Conservation (phyloP, 2,888 invertebrate species). For the Heliconius ethilla region DNA sequence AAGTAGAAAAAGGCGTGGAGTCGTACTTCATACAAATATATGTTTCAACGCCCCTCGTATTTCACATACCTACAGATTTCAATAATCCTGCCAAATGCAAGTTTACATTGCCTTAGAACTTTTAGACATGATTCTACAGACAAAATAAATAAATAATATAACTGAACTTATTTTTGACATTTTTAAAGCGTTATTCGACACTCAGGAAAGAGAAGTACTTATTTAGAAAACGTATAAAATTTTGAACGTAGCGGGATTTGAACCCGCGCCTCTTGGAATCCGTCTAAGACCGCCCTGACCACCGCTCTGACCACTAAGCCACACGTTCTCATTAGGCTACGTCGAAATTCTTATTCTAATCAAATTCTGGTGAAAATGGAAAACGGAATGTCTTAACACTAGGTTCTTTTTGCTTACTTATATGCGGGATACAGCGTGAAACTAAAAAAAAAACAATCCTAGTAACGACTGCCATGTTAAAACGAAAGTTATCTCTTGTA, state of each 20-base stretch:
- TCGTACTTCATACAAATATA: background rate
- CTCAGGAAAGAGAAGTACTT: too few relatives aligned
- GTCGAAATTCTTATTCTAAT: too few relatives aligned
- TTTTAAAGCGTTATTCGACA: too few relatives aligned
- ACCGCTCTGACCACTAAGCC: too few relatives aligned
- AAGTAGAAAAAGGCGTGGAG: background rate
- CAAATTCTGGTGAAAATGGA: background rate
- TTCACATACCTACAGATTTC: constrained; percentile 44
- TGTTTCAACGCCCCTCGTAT: constrained; percentile 28
- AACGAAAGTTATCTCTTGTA: background rate
- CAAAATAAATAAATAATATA: background rate
- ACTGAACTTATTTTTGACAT: too few relatives aligned
- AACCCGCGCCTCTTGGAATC: too few relatives aligned
- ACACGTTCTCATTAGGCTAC: too few relatives aligned
- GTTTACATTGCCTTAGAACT: background rate
- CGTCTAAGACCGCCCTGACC: too few relatives aligned
- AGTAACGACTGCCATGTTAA: background rate
- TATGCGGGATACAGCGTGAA: background rate
- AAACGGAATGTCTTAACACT: background rate
- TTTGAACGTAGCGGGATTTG: too few relatives aligned
- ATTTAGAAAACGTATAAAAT: too few relatives aligned
- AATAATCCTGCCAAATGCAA: constrained; percentile 29
- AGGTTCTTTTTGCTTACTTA: background rate
- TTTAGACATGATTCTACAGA: constrained; percentile 1
- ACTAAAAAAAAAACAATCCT: background rate